phyloP scores from a whole-genome alignment of 2,113 vertebrate species.

The Ariopsis seemanni region DNA sequence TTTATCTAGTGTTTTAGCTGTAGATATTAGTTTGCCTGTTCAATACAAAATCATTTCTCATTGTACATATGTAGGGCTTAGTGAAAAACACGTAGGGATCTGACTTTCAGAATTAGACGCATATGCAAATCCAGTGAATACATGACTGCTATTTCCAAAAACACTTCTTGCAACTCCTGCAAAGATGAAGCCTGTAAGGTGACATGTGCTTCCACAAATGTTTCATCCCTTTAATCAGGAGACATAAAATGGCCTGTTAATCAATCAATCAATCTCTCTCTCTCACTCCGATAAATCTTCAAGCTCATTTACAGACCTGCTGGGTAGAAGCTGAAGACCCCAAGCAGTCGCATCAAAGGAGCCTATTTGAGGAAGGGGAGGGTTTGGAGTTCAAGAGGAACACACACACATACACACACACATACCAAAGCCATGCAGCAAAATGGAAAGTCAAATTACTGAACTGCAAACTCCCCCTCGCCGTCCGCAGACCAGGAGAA shows the following conservation, averaged over 20 bases:
- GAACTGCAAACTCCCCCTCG: conserved; percentile 39
- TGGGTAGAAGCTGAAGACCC: background rate
- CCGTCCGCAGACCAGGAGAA: conserved; percentile 64
- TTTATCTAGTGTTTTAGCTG: background rate
- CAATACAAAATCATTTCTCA: background rate
- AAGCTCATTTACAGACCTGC: conserved; percentile 24
- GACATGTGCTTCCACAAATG: background rate
- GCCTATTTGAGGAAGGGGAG: background rate
- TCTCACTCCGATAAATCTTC: background rate
- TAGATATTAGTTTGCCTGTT: background rate
- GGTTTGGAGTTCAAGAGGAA: conserved; percentile 48
- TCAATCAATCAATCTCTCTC: background rate
- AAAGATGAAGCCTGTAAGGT: background rate
- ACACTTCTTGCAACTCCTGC: background rate
- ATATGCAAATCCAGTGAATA: background rate
- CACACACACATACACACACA: background rate
- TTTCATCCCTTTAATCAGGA: conserved; percentile 17
- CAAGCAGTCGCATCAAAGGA: background rate
- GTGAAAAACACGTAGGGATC: background rate
- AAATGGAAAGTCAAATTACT: conserved; percentile 53
- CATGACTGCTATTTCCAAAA: background rate
- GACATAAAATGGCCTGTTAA: background rate
- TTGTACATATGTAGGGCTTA: background rate
- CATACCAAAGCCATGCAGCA: conserved; percentile 37
- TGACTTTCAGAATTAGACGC: background rate